phyloP scores from a whole-genome alignment of 2,113 vertebrate species.

The Dissostichus mawsoni region DNA sequence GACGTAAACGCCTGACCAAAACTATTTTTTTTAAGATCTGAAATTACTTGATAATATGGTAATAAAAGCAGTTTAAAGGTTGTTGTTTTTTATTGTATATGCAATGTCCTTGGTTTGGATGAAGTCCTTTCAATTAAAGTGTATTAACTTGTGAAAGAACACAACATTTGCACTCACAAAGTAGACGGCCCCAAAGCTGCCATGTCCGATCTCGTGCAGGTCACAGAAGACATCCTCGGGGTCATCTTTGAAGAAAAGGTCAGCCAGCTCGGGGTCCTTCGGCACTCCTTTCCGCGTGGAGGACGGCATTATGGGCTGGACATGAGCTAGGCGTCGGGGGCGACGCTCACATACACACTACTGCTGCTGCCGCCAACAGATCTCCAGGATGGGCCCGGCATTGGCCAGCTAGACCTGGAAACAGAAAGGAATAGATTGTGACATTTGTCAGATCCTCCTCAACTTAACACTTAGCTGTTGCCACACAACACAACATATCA shows the following conservation, averaged over 20 bases:
- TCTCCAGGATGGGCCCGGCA: conserved; percentile 80
- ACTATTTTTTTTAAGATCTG: neutral
- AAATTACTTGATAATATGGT: neutral
- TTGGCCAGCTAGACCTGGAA: conserved; percentile 78
- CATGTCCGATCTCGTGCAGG: conserved; percentile 88
- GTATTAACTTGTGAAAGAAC: neutral
- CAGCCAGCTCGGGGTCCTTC: conserved; percentile 83
- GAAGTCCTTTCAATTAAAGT: neutral
- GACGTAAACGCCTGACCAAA: neutral
- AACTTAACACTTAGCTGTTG: no score
- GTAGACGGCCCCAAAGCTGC: conserved; percentile 88
- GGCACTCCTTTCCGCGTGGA: conserved; percentile 83
- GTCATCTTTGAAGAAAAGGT: conserved; percentile 88
- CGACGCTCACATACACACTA: conserved; percentile 74
- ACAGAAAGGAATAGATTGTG: neutral
- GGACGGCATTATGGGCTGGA: conserved; percentile 85
- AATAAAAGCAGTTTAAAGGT: no score
- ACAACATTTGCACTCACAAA: conserved; percentile 80
- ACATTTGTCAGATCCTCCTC: neutral
- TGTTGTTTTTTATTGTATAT: no score
- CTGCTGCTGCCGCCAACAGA: conserved; percentile 74
- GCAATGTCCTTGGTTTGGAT: neutral
- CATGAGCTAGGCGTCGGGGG: conserved; percentile 71
- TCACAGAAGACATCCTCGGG: conserved; percentile 88
- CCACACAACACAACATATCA: neutral